Evolutionary conservation across 2,113 vertebrate genomes (phyloP), one percentile per base, ranked within the genome.

Genomic region (Aphyosemion australe): DNA sequence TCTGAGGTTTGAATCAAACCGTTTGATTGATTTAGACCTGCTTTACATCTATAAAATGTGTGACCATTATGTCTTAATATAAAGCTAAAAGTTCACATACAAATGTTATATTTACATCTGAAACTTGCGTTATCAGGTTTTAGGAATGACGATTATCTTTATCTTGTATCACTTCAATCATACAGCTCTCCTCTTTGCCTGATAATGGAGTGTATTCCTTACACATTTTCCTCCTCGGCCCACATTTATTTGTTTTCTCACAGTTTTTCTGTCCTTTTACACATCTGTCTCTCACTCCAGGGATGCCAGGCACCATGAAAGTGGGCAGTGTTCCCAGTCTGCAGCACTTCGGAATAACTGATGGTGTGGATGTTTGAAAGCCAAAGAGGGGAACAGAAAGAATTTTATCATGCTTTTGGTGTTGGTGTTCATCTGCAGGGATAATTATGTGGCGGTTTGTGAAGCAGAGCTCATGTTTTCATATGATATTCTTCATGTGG

Each of bases 381-480:
- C 19, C 6, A 41, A 56, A 37, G 26, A 1, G 18, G 1, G 10
- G 2, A 62, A 20, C 49, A 41, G 48, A 20, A 66, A 46, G 58
- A 59, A 34, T 42, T 52, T 60, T 53, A 34, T 47, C 67, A 8
- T 37, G 9, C 34, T 37, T 37, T 57, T 55, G 41, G 16, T 18
- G 34, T 19, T 61, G 39, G 62, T 43, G 19, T 18, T 74, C 53
- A 61, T 51, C 50, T 74, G 34, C 34, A 10, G 34, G 34, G 4
- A 37, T 7, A 74, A 82, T 74, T 66, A 52, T 76, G 64, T 61
- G 57, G 57, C n/a, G 55, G 69, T 65, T 65, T 83, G 59, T 50
- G 63, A 72, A 69, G 52, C 67, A 41, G 74, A 70, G 60, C 70
- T 73, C 56, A 39, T 74, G 46, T 75, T 69, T 63, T 69, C 66